phyloP scores from a whole-genome alignment of 2,797 vertebrate genomes.

The Coregonus ussuriensis region DNA sequence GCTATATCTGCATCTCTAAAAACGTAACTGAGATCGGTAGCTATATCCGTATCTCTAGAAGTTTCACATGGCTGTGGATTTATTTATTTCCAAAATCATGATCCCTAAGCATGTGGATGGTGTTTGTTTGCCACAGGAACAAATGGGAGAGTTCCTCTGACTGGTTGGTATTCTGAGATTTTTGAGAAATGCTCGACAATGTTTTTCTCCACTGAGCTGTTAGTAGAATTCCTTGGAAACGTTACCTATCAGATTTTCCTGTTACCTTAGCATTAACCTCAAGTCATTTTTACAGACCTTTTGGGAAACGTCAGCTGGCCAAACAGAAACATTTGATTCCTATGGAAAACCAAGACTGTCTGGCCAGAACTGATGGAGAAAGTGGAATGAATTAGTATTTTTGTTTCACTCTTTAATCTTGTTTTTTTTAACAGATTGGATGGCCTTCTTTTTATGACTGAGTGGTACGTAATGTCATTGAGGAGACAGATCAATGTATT shows the following conservation, averaged over 20 bases:
- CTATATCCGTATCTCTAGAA: background rate
- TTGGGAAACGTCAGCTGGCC: constrained; percentile 9
- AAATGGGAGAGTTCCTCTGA: background rate
- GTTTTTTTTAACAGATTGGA: background rate
- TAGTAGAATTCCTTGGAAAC: background rate
- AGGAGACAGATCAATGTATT: background rate
- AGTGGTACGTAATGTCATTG: background rate
- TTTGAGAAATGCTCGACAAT: background rate
- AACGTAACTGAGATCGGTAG: background rate
- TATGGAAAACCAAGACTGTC: constrained; percentile 21
- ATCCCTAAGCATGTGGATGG: background rate
- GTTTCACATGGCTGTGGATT: background rate
- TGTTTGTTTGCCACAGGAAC: background rate
- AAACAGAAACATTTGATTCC: constrained; percentile 27
- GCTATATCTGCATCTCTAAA: background rate
- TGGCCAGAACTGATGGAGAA: background rate
- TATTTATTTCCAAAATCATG: background rate
- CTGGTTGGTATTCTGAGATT: background rate
- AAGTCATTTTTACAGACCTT: background rate
- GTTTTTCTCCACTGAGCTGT: background rate
- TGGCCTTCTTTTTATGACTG: background rate
- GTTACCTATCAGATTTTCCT: background rate
- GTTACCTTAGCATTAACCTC: background rate
- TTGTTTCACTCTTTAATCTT: background rate
- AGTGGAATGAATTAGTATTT: background rate